Evolutionary conservation across 2,797 vertebrate genomes (phyloP), one percentile per base, ranked within the genome.

Genomic region (Sebastes vulpes): DNA sequence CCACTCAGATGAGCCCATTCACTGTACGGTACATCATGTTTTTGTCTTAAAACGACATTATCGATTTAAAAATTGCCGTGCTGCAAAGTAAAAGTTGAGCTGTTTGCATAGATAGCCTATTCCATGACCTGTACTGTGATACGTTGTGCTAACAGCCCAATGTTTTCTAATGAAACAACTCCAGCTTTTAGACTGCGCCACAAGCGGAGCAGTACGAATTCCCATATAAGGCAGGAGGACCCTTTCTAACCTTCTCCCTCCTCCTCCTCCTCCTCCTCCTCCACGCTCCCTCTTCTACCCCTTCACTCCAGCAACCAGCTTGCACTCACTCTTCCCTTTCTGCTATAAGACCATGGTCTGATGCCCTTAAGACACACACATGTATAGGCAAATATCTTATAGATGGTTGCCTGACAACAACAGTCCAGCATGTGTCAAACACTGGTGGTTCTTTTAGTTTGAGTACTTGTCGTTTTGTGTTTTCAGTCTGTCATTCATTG

Each of bases 161-260:
- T 75, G 84, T 76, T 84, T 85, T 86, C 90, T 77, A 26, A 72
- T 74, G 83, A 88, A 79, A 85, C 65, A 76, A 84, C 72, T 85
- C 83, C 87, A 89, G 92, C 87, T 86, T 91, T 82, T 74, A 83
- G 82, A 77, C 89, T 88, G 86, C 77, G 67, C 90, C 92, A 90
- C 89, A 87, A 91, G 86, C 77, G 59, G 72, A 90, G 93, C 92
- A 69, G 87, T 85, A 80, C 81, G 88, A 92, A 94, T 95, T 91
- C 87, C 95, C 95, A 93, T 95, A 96, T 96, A 96, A 96, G 96
- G 95, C 89, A 93, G 89, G 81, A 90, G 87, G 81, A 89, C 86
- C 91, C 78, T 92, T 86, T 75, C 82, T 83, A 89, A 90, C 86
- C 89, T 84, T 75, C 85, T 81, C 80, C 88, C 78, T 89, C 84